Percentiles rank a stretch among this genome's conserved stretches.
phyloP scores from a whole-genome alignment of 2,113 vertebrate genomes.

The Rhinopomastus cyanomelas region DNA sequence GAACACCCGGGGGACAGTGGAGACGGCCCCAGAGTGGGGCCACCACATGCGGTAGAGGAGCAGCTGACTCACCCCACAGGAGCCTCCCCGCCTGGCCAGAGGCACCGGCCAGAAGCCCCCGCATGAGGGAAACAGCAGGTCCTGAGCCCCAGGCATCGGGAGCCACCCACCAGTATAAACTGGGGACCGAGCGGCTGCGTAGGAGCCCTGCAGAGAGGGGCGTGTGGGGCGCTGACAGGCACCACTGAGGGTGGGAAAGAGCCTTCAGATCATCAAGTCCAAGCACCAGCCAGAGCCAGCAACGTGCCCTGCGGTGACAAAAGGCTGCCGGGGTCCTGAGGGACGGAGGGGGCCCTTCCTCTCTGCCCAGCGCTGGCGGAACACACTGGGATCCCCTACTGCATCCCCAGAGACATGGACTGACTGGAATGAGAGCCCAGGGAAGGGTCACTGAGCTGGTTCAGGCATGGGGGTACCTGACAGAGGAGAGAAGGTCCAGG shows the following conservation, averaged over 20 bases:
- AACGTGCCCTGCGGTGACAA: too few relatives aligned
- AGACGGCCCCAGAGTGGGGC: neutral
- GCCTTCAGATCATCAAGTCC: neutral
- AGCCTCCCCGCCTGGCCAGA: accelerated
- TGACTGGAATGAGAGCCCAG: neutral
- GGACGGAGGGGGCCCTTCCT: neutral
- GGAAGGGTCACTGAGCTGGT: neutral
- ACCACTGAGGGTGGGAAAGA: neutral
- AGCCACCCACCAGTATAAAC: neutral
- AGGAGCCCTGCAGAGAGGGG: neutral
- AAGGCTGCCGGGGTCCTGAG: neutral
- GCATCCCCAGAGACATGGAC: neutral
- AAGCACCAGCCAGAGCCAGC: neutral
- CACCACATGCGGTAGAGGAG: neutral
- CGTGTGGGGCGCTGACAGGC: neutral
- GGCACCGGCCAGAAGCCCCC: neutral
- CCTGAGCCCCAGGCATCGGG: too few relatives aligned
- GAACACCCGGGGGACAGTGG: neutral
- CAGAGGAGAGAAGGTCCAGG: neutral
- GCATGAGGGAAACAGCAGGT: neutral
- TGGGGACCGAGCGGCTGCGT: neutral
- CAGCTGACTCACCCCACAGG: accelerated
- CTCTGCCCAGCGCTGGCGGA: neutral
- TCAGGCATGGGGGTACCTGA: neutral
- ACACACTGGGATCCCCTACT: neutral